phyloP scores from a whole-genome alignment of 2,113 vertebrate genomes.

The Gallinago undulata region DNA sequence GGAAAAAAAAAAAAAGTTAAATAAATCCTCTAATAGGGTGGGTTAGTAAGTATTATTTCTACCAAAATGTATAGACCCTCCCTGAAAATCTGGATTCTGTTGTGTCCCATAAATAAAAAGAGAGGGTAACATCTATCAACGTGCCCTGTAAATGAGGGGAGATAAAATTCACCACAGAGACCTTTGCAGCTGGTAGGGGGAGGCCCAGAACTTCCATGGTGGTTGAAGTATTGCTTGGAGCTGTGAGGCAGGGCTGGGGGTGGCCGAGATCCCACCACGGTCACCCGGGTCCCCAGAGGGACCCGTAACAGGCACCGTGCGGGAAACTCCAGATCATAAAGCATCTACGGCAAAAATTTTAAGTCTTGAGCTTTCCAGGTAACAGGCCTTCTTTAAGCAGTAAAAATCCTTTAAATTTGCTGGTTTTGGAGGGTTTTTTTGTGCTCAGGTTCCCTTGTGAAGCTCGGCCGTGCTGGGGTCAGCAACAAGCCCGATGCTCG shows the following conservation, averaged over 20 bases:
- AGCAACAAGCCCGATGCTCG: rapidly evolving
- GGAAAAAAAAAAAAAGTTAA: neutral
- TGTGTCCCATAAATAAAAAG: neutral
- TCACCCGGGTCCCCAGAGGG: neutral
- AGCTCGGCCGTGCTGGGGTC: rapidly evolving
- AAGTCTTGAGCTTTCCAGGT: neutral
- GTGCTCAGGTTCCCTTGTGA: neutral
- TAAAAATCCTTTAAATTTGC: neutral
- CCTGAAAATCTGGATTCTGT: neutral
- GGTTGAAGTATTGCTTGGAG: neutral
- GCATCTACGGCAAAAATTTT: too few relatives aligned
- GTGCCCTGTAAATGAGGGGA: neutral
- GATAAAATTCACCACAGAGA: neutral
- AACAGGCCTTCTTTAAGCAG: neutral
- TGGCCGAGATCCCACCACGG: neutral
- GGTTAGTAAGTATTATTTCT: neutral
- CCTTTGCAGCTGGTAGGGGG: neutral
- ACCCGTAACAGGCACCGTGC: rapidly evolving
- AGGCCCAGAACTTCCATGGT: too few relatives aligned
- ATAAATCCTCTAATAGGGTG: neutral
- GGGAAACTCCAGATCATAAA: neutral
- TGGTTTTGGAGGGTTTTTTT: neutral
- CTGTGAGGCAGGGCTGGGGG: rapidly evolving
- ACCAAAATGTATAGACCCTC: neutral
- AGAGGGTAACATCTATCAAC: too few relatives aligned